A percentile compares a stretch with the other conserved stretches of the same genome.
Evolutionary conservation across 2,113 vertebrate species (phyloP).

Genomic region (Felis chaus): DNA sequence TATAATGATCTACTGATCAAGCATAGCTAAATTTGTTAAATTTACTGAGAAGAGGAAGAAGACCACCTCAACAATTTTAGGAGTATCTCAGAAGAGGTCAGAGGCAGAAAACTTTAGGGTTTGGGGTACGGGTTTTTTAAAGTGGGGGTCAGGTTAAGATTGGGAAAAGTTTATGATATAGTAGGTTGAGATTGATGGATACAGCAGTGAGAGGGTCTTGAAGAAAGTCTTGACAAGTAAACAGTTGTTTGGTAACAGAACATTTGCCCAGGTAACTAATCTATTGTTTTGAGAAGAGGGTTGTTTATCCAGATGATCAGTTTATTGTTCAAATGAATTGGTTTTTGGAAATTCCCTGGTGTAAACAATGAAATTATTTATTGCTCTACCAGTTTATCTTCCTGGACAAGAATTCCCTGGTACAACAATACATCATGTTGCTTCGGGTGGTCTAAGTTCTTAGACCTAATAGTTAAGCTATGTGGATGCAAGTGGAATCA

Average conservation of each 20-base stretch:
- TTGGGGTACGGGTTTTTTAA: background rate
- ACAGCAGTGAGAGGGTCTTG: background rate
- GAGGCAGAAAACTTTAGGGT: background rate
- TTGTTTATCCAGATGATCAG: background rate
- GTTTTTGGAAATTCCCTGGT: slow-evolving; percentile 35
- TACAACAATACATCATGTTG: background rate
- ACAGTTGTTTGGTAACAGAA: slow-evolving; percentile 9
- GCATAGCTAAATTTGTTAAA: background rate
- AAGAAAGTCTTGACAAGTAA: background rate
- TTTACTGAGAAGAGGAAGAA: background rate
- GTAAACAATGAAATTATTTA: slow-evolving; percentile 33
- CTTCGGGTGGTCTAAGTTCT: background rate
- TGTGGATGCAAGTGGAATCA: background rate
- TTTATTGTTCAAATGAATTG: slow-evolving; percentile 43
- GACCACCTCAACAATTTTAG: background rate
- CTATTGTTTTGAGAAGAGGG: background rate
- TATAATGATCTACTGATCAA: background rate
- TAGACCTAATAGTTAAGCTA: background rate
- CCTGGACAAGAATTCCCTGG: slow-evolving; percentile 26
- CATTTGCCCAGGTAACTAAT: background rate
- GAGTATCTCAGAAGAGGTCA: background rate
- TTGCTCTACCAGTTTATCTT: slow-evolving; percentile 15
- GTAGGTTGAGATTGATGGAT: background rate
- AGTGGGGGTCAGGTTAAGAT: background rate
- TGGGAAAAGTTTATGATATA: background rate